Conservation (phyloP, 1,140 invertebrate genomes). For the Glomeris maerens region DNA sequence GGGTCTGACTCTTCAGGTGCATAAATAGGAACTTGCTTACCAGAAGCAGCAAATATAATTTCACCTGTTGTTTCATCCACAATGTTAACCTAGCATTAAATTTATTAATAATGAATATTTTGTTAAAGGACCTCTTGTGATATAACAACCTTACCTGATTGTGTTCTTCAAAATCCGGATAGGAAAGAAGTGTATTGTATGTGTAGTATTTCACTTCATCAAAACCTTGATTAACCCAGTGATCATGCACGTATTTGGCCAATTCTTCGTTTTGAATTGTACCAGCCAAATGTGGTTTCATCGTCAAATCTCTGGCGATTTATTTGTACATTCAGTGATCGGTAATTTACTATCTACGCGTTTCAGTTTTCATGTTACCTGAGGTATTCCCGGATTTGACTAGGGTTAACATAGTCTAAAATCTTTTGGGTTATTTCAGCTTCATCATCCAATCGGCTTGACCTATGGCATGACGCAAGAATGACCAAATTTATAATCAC, state of each 20-base stretch:
- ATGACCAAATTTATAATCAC: too few species aligned
- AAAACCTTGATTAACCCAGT: constrained; percentile 10
- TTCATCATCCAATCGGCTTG: too few species aligned
- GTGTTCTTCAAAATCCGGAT: constrained; percentile 3
- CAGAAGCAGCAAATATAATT: not conserved
- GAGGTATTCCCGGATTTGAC: too few species aligned
- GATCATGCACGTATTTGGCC: not conserved
- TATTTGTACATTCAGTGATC: too few species aligned
- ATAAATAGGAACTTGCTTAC: not conserved
- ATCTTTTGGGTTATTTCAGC: too few species aligned
- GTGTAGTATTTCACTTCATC: constrained; percentile 5
- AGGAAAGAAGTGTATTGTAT: constrained; percentile 18
- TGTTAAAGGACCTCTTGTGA: not conserved
- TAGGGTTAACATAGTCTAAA: too few species aligned
- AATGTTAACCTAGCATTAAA: not conserved
- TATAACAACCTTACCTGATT: constrained; percentile 9
- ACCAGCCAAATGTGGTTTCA: constrained; percentile 12
- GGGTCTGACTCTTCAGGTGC: not conserved
- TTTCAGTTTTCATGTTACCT: too few species aligned
- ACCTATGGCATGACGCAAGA: too few species aligned
- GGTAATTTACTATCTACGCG: too few species aligned
- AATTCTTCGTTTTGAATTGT: constrained; percentile 6
- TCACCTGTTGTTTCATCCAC: not conserved
- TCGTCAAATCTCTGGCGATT: too few species aligned
- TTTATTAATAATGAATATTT: not conserved